Evolutionary conservation across 2,797 vertebrate species (phyloP), one percentile per base, ranked within the genome.

Genomic region (Aphelocoma californica): DNA sequence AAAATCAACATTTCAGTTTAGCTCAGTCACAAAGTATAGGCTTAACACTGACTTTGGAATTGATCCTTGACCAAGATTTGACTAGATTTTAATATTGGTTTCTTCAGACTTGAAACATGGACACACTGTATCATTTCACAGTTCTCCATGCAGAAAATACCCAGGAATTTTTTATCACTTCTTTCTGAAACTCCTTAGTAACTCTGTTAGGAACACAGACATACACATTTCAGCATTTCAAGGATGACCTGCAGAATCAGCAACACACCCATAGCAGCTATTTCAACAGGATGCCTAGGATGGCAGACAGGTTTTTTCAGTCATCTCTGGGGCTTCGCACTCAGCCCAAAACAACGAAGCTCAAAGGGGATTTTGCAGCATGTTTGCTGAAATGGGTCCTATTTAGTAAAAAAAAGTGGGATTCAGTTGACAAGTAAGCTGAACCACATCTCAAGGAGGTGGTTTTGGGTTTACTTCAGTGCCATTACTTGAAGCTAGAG

Each of bases 381-480:
- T 3, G 10, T 10, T 4, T 58, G 48, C 25, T 62, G 67, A 83
- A 75, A 34, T 12, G 3, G 32, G 26, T 40, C 40, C 54, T 58
- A 18, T 31, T 21, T 64, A 50, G 54, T 16, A 25, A 29, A 53
- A 42, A 71, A 47, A 29, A 1, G 32, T 2, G 9, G 13, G 12
- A 67, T 71, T 29, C 34, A n/a, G 29, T 4, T 42, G 48, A 75
- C 24, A 44, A 44, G 57, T 48, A 11, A 66, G 64, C 44, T 31
- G 14, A 15, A 53, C 20, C 42, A 51, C 18, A 34, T 2, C n/a
- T 70, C 42, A 85, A 83, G 23, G 11, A 67, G 14, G 15, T 28
- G 15, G 14, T 15, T 86, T 71, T 0, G 1, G 40, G 57, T 15
- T 53, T 57, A n/a, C 31, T 48, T 79, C 0, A 0, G 17, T 42